A percentile compares a stretch with the other conserved stretches of the same genome.
Conservation (phyloP, 2,113 vertebrate genomes). For the Zosterops pallidus region DNA sequence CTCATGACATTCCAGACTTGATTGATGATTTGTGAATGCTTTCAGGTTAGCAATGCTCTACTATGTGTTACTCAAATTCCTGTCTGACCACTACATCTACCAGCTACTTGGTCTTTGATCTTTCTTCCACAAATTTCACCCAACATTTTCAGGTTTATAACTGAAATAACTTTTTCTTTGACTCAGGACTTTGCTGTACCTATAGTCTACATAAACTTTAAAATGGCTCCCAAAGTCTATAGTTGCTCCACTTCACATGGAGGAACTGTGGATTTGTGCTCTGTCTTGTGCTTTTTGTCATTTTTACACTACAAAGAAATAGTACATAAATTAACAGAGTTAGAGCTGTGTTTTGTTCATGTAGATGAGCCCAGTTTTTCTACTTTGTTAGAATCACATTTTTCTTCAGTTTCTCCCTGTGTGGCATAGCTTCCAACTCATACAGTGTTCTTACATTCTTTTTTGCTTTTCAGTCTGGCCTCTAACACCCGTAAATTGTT, state of each 20-base stretch:
- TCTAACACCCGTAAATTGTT: not conserved
- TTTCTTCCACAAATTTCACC: constrained; percentile 5
- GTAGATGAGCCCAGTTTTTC: not conserved
- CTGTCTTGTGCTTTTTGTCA: not conserved
- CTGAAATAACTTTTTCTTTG: not conserved
- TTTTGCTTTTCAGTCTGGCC: not conserved
- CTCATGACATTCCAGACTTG: constrained; percentile 27
- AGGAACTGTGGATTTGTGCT: not conserved
- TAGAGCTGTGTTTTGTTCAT: not conserved
- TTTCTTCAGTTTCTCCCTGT: not conserved
- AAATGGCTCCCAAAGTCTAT: not conserved
- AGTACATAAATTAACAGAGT: not conserved
- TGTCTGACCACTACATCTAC: not conserved
- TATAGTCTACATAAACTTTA: not conserved
- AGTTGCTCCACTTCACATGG: not conserved
- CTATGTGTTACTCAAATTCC: not conserved
- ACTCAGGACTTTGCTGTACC: not conserved
- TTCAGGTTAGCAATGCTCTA: not conserved
- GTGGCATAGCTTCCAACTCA: not conserved
- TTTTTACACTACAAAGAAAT: not conserved
- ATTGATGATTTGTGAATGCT: constrained; percentile 23
- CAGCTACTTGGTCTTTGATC: constrained; percentile 1
- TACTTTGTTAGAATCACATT: not conserved
- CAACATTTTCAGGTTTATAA: not conserved
- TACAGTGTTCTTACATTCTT: not conserved